phyloP scores from a whole-genome alignment of 30 jellyfish, hydroid and myxozoan species.

The Rhopilema esculentum region DNA sequence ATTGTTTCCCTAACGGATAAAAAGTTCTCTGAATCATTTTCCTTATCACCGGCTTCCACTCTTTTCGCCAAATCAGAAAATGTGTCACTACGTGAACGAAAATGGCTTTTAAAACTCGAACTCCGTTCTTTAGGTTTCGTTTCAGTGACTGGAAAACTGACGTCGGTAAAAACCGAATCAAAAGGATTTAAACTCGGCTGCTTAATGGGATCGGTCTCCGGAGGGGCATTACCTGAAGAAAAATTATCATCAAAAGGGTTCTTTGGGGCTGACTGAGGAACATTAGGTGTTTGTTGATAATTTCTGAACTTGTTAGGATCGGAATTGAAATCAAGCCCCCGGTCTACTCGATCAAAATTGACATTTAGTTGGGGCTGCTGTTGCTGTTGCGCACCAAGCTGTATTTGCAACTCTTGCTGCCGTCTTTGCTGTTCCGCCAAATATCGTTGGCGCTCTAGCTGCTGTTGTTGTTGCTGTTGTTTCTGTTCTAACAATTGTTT shows the following conservation, averaged over 20 bases:
- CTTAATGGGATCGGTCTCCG: neutral
- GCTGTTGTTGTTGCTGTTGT: conserved; percentile 50
- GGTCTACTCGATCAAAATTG: neutral
- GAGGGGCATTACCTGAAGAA: neutral
- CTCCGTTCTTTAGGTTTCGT: conserved; percentile 12
- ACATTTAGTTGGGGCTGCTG: conserved; percentile 12
- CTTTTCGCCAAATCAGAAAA: conserved; percentile 74
- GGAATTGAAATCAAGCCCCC: neutral
- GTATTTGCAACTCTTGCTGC: conserved; percentile 6
- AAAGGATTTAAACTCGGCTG: conserved; percentile 36
- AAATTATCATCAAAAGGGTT: conserved; percentile 84
- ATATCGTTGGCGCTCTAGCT: conserved; percentile 41
- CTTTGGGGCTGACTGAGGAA: neutral
- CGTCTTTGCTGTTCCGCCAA: conserved; percentile 49
- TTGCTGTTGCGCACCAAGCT: conserved; percentile 26
- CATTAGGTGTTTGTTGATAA: neutral
- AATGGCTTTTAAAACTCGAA: conserved; percentile 66
- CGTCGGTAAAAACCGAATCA: conserved; percentile 50
- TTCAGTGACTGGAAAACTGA: neutral
- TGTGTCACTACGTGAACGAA: conserved; percentile 93
- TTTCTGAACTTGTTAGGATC: neutral
- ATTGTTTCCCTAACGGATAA: conserved; percentile 14
- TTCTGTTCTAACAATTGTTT: conserved; percentile 56
- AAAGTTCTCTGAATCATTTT: conserved; percentile 6
- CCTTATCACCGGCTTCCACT: conserved; percentile 32